phyloP scores from a whole-genome alignment of 2,113 vertebrate species.

The Oophaga pumilio region DNA sequence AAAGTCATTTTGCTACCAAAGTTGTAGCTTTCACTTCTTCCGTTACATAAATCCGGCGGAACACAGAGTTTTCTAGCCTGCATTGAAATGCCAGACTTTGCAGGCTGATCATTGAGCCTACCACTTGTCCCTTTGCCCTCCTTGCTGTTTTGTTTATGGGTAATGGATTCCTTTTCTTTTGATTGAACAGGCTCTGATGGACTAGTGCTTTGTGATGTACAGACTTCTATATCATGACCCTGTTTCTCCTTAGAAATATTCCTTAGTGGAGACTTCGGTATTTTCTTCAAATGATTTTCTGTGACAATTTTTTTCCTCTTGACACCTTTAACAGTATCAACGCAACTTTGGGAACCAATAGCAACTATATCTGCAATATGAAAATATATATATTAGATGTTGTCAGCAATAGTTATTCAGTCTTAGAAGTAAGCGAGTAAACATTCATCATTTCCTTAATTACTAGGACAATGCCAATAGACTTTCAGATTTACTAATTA shows the following conservation, averaged over 20 bases:
- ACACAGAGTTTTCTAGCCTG: constrained; percentile 66
- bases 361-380: constrained; percentile 77
- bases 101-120: constrained; percentile 60
- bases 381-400: constrained; percentile 23
- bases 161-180: constrained; percentile 61
- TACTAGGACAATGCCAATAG: too few species aligned
- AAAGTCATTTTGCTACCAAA: constrained; percentile 58
- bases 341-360: constrained; percentile 75
- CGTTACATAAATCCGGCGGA: constrained; percentile 67
- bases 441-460: background rate
- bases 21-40: constrained; percentile 65
- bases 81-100: constrained; percentile 66
- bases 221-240: constrained; percentile 70
- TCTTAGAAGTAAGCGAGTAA: background rate
- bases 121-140: constrained; percentile 69
- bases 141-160: constrained; percentile 67
- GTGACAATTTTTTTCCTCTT: constrained; percentile 96
- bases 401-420: background rate
- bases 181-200: constrained; percentile 64
- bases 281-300: constrained; percentile 93
- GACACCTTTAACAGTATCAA: constrained; percentile 87
- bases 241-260: constrained; percentile 82
- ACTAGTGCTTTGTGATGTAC: constrained; percentile 63
- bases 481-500: too few species aligned
- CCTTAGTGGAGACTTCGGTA: constrained; percentile 94